Base-by-base conservation (phyloP, 2,888 invertebrate genomes). In the Andrena hattorfiana region DNA sequence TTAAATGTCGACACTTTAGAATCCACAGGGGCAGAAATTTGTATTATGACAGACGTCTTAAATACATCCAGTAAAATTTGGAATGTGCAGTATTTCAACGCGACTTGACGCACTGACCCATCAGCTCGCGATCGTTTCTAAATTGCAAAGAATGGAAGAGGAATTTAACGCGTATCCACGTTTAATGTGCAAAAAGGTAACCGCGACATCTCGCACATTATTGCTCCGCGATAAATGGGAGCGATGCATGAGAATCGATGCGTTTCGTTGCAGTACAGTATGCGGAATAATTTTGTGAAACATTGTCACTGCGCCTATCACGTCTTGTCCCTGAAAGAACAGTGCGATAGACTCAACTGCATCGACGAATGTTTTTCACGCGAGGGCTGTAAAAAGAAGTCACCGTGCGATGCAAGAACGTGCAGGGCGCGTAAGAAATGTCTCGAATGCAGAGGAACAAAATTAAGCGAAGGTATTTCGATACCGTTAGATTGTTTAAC, bases 61-160 rank as follows among this genome's bases (percentile, higher is more conserved):
- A 77, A 42, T 35, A 35, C 51, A 16, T 49, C 59, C 8, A 76
- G 26, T 30, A 64, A 69, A 80, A 81, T 85, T 75, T 85, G 87
- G 77, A 71, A 87, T 87, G 87, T 73, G 60, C 72, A 80, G 76
- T 60, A 82, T 86, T 67, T 80, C 85, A 30, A 81, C 83, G 28
- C 83, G 89, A 79, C 86, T 90, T 26, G 76, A 83, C 63, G 76
- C 71, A 28, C 67, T 90, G 20, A 86, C 85, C 62, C 77, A 83
- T 60, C 85, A 88, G 26, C 82, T 90, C 7, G 71, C 49, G 42
- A 85, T 67, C 32, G 87, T 90, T 63, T 82, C 87, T 8, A 85
- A 87, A 72, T 69, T 88, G 0, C 69, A 78, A 71, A 56, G 66
- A 51, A 86, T 85, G 84, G 80, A 85, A 66, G 75, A 78, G 23